Evolutionary conservation across 2,888 invertebrate species (phyloP).

Genomic region (Tetropium fuscum): DNA sequence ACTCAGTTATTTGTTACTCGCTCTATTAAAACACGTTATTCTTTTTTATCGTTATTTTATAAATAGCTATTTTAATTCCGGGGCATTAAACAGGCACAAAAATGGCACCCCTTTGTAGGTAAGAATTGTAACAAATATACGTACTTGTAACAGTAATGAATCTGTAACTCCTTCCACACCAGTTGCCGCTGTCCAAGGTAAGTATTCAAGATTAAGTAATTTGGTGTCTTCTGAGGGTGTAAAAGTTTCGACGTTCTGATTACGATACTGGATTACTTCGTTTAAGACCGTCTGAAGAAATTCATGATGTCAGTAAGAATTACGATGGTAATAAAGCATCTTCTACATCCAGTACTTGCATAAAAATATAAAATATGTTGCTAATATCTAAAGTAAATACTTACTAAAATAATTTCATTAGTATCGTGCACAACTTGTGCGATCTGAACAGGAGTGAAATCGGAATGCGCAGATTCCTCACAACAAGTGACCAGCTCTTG

Average conservation of each 20-base stretch:
- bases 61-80: too few relatives aligned
- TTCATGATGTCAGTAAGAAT: too few relatives aligned
- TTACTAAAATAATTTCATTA: conserved; percentile 71
- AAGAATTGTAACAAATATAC: too few relatives aligned
- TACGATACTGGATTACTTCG: conserved; percentile 75
- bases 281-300: conserved; percentile 70
- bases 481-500: conserved; percentile 73
- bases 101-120: too few relatives aligned
- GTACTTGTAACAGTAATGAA: conserved; percentile 66
- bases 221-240: conserved; percentile 63
- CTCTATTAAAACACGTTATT: too few relatives aligned
- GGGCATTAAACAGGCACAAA: too few relatives aligned
- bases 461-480: conserved; percentile 71
- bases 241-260: conserved; percentile 70
- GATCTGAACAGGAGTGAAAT: conserved; percentile 70
- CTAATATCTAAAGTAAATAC: too few relatives aligned
- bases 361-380: too few relatives aligned
- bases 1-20: too few relatives aligned
- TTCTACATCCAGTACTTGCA: too few relatives aligned
- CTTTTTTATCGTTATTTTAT: too few relatives aligned
- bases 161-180: conserved; percentile 70
- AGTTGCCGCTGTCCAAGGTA: conserved; percentile 81
- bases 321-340: too few relatives aligned
- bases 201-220: conserved; percentile 70
- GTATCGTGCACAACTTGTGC: conserved; percentile 69